Percentiles rank a stretch among this genome's conserved stretches.
Evolutionary conservation across 2,113 vertebrate genomes (phyloP).

Genomic region (Erinaceus europaeus): DNA sequence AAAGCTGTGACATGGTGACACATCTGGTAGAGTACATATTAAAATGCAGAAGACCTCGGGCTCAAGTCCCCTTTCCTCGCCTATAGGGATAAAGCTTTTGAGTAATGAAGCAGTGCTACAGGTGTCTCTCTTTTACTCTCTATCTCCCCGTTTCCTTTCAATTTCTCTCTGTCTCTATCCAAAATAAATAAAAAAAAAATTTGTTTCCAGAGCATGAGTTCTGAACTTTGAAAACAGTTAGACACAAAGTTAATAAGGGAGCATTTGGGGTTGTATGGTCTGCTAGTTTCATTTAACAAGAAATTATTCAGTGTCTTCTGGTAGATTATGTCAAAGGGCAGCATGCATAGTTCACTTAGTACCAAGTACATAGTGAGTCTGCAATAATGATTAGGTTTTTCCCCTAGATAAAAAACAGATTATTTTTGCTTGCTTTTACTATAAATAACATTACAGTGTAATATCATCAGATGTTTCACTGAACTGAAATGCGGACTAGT

Average conservation of each 20-base stretch:
- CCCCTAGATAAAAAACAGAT: background rate
- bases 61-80: too few species aligned
- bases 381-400: background rate
- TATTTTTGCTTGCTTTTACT: conserved; percentile 3
- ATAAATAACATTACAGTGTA: background rate
- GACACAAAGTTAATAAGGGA: background rate
- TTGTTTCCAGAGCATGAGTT: too few species aligned
- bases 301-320: background rate
- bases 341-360: background rate
- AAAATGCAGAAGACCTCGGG: too few species aligned
- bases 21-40: too few species aligned
- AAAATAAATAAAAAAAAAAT: too few species aligned
- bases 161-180: too few species aligned
- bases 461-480: background rate
- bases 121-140: too few species aligned
- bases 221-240: background rate
- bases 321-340: background rate
- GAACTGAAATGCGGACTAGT: background rate
- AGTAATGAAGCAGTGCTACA: too few species aligned
- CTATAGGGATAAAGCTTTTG: too few species aligned
- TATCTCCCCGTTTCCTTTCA: too few species aligned
- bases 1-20: too few species aligned
- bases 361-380: background rate
- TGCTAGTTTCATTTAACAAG: background rate
- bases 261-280: background rate